These are phyloP conservation scores for Anomalospiza imberbis DNA, from an alignment of 2,797 vertebrate species.

Conservation along the genomic window DNA sequence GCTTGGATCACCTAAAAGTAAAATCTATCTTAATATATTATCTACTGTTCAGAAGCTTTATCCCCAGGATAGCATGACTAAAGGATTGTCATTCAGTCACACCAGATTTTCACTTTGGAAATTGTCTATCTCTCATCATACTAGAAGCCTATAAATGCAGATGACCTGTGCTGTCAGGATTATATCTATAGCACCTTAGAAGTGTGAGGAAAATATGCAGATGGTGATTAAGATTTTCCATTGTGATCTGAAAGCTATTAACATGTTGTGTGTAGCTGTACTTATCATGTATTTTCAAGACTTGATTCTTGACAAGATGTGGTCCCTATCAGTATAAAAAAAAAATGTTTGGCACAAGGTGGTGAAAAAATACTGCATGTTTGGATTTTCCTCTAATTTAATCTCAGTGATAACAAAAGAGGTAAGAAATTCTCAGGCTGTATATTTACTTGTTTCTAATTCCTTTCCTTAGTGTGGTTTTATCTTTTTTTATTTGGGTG, in stretches of 20 bases:
- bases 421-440: background rate
- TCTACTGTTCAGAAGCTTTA: background rate
- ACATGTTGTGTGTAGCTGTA: background rate
- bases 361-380: background rate
- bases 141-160: background rate
- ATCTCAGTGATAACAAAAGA: background rate
- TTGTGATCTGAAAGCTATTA: background rate
- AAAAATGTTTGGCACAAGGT: background rate
- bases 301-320: background rate
- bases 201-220: background rate
- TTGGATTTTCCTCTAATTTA: background rate
- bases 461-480: background rate
- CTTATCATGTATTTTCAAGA: background rate
- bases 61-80: background rate
- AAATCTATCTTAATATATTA: background rate
- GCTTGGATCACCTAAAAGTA: background rate
- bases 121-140: background rate
- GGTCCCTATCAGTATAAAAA: background rate
- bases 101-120: background rate
- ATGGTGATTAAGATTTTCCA: background rate
- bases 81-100: background rate
- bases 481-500: background rate
- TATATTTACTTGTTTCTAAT: background rate
- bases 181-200: background rate
- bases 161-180: background rate